phyloP scores from a whole-genome alignment of 2,888 invertebrate genomes.

The Frankliniella fusca region DNA sequence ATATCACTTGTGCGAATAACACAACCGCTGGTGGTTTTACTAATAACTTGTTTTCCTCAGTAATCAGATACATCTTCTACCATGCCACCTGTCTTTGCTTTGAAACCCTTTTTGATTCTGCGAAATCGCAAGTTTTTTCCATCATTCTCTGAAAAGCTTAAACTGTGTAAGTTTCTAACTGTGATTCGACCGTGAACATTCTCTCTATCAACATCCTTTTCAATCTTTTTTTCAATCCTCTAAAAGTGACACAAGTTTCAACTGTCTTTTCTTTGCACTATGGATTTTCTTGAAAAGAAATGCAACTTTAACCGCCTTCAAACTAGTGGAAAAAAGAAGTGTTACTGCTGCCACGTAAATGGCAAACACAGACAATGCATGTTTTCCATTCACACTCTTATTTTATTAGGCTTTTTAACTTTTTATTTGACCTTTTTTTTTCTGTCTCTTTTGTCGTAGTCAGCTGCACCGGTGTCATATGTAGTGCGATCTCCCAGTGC shows the following conservation, averaged over 20 bases:
- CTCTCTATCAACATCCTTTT: too few relatives aligned
- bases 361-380: constrained; percentile 28
- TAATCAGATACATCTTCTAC: too few relatives aligned
- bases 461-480: constrained; percentile 40
- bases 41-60: too few relatives aligned
- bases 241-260: background rate
- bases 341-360: background rate
- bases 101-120: too few relatives aligned
- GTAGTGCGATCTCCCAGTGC: constrained; percentile 21
- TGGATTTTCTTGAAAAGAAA: background rate
- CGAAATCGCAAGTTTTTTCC: too few relatives aligned
- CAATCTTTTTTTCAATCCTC: background rate
- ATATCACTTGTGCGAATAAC: too few relatives aligned
- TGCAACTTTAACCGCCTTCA: background rate
- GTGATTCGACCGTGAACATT: too few relatives aligned
- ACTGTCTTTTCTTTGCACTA: background rate
- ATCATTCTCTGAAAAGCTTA: too few relatives aligned
- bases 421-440: constrained; percentile 47
- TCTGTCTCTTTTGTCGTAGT: constrained; percentile 48
- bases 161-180: too few relatives aligned
- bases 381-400: background rate
- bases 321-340: background rate
- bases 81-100: too few relatives aligned
- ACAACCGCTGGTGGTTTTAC: too few relatives aligned
- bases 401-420: constrained; percentile 37